phyloP scores from a whole-genome alignment of 2,797 vertebrate species.

The Acanthis flammea region DNA sequence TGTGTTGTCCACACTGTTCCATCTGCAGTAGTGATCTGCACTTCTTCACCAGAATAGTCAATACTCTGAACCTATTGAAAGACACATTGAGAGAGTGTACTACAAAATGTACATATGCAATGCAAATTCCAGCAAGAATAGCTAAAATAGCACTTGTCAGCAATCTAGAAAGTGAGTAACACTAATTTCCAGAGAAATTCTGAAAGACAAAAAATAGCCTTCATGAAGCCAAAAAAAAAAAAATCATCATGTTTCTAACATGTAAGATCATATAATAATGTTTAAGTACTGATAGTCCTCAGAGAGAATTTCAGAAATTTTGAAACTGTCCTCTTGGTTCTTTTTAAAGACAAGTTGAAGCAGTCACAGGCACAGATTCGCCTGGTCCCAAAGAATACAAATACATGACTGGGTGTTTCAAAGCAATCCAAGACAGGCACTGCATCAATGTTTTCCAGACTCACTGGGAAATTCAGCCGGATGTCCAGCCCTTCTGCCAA shows the following conservation, averaged over 20 bases:
- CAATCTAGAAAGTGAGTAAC: neutral
- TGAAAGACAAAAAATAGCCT: neutral
- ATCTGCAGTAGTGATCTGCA: slow-evolving; percentile 83
- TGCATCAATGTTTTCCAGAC: neutral
- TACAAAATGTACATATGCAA: neutral
- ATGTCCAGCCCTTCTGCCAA: slow-evolving; percentile 90
- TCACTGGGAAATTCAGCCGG: slow-evolving; percentile 82
- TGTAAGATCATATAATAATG: neutral
- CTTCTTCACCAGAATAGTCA: slow-evolving; percentile 88
- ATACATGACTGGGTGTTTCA: neutral
- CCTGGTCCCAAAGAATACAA: neutral
- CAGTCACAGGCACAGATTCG: neutral
- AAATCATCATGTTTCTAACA: neutral
- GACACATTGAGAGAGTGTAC: neutral
- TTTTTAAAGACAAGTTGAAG: neutral
- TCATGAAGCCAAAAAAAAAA: neutral
- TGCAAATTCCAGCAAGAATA: neutral
- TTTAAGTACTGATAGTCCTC: neutral
- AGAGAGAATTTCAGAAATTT: neutral
- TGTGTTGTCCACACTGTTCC: slow-evolving; percentile 86
- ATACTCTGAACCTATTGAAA: slow-evolving; percentile 83
- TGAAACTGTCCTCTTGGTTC: neutral
- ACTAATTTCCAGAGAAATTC: neutral
- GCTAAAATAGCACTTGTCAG: neutral
- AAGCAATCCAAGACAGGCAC: neutral